Evolutionary conservation across 30 jellyfish, hydroid and myxozoan genomes (phyloP).

Genomic region (Euphysa ruthae): DNA sequence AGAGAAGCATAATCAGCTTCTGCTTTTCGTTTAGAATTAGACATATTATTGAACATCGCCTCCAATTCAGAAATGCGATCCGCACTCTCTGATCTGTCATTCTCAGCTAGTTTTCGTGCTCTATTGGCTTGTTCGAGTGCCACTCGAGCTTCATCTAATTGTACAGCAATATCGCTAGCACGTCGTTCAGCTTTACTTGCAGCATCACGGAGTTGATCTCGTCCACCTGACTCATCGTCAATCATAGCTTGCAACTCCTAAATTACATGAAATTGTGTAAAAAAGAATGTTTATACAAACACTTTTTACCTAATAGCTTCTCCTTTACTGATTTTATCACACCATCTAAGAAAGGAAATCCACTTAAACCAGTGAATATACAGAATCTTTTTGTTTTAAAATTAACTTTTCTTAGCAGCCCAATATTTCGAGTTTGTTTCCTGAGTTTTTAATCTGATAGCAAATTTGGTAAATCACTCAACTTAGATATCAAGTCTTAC

Average conservation of each 20-base stretch:
- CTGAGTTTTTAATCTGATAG: no score
- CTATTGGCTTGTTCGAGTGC: constrained; percentile 93
- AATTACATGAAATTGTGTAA: no score
- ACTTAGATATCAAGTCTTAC: no score
- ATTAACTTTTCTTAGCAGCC: no score
- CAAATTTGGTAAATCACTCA: no score
- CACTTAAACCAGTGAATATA: no score
- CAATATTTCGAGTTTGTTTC: no score
- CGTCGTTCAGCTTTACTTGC: constrained; percentile 81
- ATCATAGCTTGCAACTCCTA: constrained; percentile 85
- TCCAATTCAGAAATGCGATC: constrained; percentile 86
- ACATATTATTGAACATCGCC: constrained; percentile 50
- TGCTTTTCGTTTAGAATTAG: constrained; percentile 81
- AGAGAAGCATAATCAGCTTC: constrained; percentile 85
- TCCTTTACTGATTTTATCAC: no score
- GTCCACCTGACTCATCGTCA: constrained; percentile 93
- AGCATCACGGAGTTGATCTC: constrained; percentile 81
- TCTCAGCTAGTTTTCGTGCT: constrained; percentile 83
- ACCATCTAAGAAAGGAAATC: no score
- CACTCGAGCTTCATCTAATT: constrained; percentile 82
- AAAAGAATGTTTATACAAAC: no score
- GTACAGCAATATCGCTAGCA: constrained; percentile 85
- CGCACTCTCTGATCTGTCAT: constrained; percentile 68
- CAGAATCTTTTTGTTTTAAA: no score
- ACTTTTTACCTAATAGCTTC: no score